Base-by-base conservation (phyloP, 2,888 invertebrate species). In the Thecophora atra region DNA sequence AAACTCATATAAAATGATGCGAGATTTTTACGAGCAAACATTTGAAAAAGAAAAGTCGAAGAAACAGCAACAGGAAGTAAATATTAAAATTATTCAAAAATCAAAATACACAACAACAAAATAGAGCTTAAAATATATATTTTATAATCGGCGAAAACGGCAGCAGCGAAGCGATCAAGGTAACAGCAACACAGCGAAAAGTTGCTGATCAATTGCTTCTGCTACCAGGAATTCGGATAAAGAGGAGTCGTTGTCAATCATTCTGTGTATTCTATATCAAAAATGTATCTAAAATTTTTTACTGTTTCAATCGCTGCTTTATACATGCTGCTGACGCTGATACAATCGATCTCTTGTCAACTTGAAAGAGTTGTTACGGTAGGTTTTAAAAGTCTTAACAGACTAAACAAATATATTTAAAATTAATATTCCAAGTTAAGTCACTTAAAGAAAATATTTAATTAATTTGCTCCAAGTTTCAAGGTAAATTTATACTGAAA, bases 311-410 rank as follows among this genome's bases (percentile, higher is more conserved):
- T 77, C 60, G 74, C 77, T 68, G 67, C 80, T 74, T 73, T 77
- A 66, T 71, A 81, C 76, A 60, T 82, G 56, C 75, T 79, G 72
- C 76, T 80, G 70, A 74, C 79, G 71, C 71, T 83, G 63, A 30
- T 77, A 30, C 76, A 79, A 72, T 75, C 77, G 74, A 78, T 78
- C 42, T 79, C 79, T 76, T 80, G 83, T 80, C 83, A 83, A 80
- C 84, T 84, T 72, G 79, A 84, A 80, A 82, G 84, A 81, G 84
- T 81, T 80, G 81, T 84, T n/a, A n/a, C 51, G 84, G 84, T 84
- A 79, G 84, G 83, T 72, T 54, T 76, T 74, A 78, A 73, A 73
- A 76, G 67, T 30, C 5, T 79, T 80, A 80, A 75, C 76, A 78
- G 77, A 78, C 80, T 82, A 79, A 80, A 79, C 74, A 80, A 47